Evolutionary conservation across 2,797 vertebrate species (phyloP).

Genomic region (Syngnathus acus): DNA sequence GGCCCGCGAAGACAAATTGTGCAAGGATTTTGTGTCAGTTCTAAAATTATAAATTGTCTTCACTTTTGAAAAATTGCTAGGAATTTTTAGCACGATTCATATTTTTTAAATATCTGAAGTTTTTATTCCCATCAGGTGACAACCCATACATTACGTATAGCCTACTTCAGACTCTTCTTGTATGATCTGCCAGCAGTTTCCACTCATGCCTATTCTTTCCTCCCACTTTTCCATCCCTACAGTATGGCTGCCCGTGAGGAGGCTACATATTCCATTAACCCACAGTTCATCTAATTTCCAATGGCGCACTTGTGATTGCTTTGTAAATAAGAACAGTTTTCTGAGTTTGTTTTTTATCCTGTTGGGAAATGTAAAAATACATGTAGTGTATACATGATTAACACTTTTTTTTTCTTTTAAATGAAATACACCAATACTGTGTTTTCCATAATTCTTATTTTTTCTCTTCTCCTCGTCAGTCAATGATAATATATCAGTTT

Average conservation of each 20-base stretch:
- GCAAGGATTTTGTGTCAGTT: no score
- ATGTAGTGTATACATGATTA: not conserved
- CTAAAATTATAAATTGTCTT: no score
- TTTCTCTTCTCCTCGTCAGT: not conserved
- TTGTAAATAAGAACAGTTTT: not conserved
- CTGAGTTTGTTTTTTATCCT: not conserved
- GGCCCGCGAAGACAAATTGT: no score
- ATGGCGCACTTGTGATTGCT: not conserved
- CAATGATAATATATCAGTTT: not conserved
- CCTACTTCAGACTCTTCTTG: slow-evolving; percentile 8
- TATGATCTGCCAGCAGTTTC: not conserved
- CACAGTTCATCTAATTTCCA: not conserved
- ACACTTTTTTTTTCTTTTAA: not conserved
- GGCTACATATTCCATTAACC: not conserved
- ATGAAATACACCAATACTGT: not conserved
- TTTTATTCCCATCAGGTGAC: slow-evolving; percentile 47
- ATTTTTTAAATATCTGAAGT: no score
- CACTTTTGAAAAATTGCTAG: no score
- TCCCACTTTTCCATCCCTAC: not conserved
- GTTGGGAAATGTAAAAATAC: not conserved
- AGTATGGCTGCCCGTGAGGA: not conserved
- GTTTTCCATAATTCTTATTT: slow-evolving; percentile 3
- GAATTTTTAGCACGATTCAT: no score
- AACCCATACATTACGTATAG: slow-evolving; percentile 44
- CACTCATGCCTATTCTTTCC: not conserved